A percentile compares a stretch with the other conserved stretches of the same genome.
Conservation (phyloP, 2,113 vertebrate species). For the Pluvialis apricaria region DNA sequence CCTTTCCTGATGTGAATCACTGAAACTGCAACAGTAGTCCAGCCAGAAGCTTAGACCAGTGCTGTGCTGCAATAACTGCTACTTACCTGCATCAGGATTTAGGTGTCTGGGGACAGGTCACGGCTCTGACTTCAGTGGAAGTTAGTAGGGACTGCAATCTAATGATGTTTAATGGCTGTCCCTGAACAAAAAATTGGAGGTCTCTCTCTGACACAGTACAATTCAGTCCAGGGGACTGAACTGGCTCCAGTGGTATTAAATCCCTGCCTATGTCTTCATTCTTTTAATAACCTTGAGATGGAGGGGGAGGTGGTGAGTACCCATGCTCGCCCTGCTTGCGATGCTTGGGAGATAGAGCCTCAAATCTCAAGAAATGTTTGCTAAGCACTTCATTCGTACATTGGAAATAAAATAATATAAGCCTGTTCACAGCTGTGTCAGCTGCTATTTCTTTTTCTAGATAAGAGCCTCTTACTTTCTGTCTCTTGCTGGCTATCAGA, state of each 20-base stretch:
- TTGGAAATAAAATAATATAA: conserved; percentile 35
- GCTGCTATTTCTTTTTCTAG: conserved; percentile 32
- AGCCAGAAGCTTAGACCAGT: background rate
- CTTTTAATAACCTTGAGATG: background rate
- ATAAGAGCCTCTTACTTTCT: background rate
- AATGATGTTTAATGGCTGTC: background rate
- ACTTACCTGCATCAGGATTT: background rate
- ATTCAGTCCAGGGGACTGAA: background rate
- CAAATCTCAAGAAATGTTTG: conserved; percentile 19
- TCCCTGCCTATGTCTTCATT: background rate
- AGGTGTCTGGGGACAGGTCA: background rate
- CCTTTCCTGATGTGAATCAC: background rate
- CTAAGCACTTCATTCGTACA: background rate
- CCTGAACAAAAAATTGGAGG: background rate
- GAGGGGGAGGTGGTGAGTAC: background rate
- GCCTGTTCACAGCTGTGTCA: background rate
- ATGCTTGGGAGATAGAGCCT: background rate
- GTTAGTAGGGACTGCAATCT: background rate
- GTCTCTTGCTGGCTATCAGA: background rate
- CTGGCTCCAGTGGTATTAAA: background rate
- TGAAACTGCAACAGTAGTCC: background rate
- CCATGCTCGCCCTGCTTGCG: background rate
- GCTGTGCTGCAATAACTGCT: background rate
- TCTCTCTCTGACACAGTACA: background rate
- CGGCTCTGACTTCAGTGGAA: background rate